These are phyloP conservation scores for Dysidea cf. avara DNA, from an alignment of 37 sponge, comb jelly and placozoan species.

Conservation along the genomic window DNA sequence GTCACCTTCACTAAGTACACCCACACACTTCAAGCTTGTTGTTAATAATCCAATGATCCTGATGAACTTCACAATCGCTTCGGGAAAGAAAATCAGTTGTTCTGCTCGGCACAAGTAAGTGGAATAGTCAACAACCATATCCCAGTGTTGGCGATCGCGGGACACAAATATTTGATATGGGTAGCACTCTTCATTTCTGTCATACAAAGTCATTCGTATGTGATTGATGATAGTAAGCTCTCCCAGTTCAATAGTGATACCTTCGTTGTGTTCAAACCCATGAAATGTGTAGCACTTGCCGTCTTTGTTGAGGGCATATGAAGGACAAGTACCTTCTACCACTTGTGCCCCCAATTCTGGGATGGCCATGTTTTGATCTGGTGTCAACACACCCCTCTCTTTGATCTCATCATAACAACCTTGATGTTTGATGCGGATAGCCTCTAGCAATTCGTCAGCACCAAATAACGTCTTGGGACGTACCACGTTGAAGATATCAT, in stretches of 20 bases:
- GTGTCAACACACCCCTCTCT: constrained; percentile 13
- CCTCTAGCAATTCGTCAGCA: not conserved
- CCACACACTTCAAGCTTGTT: not conserved
- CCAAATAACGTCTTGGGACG: constrained; percentile 8
- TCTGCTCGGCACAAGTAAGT: no score
- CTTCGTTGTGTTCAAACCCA: constrained; percentile 11
- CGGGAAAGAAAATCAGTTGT: no score
- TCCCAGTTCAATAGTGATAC: constrained; percentile 14
- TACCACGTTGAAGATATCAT: constrained; percentile 16
- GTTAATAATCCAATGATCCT: no score
- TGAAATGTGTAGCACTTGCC: constrained; percentile 8
- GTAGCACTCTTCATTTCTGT: constrained; percentile 8
- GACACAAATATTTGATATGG: not conserved
- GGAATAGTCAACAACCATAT: no score
- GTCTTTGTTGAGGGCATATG: constrained; percentile 7
- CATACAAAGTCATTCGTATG: constrained; percentile 12
- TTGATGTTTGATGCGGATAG: not conserved
- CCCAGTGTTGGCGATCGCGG: no score
- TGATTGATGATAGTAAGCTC: constrained; percentile 10
- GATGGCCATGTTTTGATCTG: constrained; percentile 14
- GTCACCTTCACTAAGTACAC: constrained; percentile 3
- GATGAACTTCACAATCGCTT: no score
- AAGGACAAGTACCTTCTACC: constrained; percentile 5
- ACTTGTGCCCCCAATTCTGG: constrained; percentile 5
- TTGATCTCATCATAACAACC: constrained; percentile 7